These are phyloP conservation scores for Hirundo rustica DNA, from an alignment of 2,797 vertebrate species.

Conservation along the genomic window DNA sequence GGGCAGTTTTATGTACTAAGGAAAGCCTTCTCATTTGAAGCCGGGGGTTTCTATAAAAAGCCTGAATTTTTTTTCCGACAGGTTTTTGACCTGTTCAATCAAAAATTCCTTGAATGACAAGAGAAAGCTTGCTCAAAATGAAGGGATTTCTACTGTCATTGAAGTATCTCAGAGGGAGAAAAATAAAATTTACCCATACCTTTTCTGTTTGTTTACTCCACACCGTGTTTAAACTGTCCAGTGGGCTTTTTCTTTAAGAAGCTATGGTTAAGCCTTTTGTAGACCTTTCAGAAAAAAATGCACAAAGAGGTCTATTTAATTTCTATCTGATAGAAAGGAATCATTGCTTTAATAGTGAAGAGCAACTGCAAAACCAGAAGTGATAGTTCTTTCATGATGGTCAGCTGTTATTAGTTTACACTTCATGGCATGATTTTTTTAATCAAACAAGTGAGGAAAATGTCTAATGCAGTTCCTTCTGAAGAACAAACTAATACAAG, in stretches of 20 bases:
- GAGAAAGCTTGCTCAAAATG: conserved; percentile 1
- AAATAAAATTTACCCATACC: background rate
- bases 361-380: background rate
- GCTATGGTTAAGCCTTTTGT: background rate
- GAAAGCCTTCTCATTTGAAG: conserved; percentile 7
- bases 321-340: background rate
- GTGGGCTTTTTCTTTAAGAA: background rate
- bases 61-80: background rate
- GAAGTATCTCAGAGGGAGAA: background rate
- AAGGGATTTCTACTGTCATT: background rate
- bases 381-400: background rate
- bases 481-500: background rate
- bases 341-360: background rate
- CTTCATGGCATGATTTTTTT: background rate
- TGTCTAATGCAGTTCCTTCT: background rate
- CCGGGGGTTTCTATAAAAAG: background rate
- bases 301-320: background rate
- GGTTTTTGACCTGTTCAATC: conserved; percentile 9
- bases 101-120: background rate
- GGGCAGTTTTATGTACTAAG: background rate
- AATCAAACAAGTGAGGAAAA: background rate
- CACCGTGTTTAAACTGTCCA: background rate
- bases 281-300: background rate
- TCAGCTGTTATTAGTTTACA: background rate
- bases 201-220: background rate